Conservation (phyloP, 2,888 invertebrate genomes). For the Lymantria dispar region DNA sequence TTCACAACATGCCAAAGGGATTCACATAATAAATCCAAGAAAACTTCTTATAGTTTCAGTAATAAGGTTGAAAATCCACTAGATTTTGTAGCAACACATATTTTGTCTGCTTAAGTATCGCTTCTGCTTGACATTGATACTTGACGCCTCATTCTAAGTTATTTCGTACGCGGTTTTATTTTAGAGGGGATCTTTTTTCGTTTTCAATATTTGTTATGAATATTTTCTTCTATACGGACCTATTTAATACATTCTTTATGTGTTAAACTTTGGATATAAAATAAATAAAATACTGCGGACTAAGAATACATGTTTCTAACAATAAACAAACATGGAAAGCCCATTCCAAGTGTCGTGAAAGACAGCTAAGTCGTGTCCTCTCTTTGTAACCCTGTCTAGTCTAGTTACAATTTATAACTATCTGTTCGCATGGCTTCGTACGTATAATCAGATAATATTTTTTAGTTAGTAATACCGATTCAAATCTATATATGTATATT, state of each 20-base stretch:
- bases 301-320: too few relatives aligned
- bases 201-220: conserved; percentile 19
- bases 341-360: too few relatives aligned
- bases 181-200: conserved; percentile 36
- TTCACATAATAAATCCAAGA: conserved; percentile 4
- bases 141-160: conserved; percentile 42
- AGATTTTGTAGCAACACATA: conserved; percentile 20
- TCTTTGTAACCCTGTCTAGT: too few relatives aligned
- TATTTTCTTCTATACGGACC: not conserved
- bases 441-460: too few relatives aligned
- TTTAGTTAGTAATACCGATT: too few relatives aligned
- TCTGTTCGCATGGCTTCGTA: too few relatives aligned
- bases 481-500: too few relatives aligned
- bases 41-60: conserved; percentile 10
- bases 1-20: conserved; percentile 32
- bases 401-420: too few relatives aligned
- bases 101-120: conserved; percentile 45
- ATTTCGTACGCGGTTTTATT: conserved; percentile 53
- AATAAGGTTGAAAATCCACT: conserved; percentile 31
- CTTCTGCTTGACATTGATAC: conserved; percentile 62
- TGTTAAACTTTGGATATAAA: not conserved
- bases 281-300: too few relatives aligned
- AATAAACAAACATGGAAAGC: too few relatives aligned
- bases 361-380: too few relatives aligned
- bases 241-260: not conserved